These are phyloP conservation scores for Xanthorhoe spadicearia DNA, from an alignment of 2,888 invertebrate genomes.

Conservation along the genomic window DNA sequence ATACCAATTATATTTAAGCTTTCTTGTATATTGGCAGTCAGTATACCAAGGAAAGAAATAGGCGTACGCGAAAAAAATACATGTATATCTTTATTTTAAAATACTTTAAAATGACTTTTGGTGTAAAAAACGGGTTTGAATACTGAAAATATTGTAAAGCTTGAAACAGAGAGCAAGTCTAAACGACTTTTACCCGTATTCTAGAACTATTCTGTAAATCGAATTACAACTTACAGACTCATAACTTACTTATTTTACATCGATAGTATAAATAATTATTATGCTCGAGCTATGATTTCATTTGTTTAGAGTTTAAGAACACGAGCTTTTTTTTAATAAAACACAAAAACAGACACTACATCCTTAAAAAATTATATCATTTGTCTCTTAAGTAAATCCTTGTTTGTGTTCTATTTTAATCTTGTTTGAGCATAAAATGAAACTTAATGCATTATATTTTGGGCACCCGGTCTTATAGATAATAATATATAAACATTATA, in stretches of 20 bases:
- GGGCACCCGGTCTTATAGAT: constrained; percentile 7
- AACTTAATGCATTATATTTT: constrained; percentile 13
- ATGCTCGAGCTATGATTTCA: neutral
- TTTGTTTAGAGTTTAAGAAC: neutral
- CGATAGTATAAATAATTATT: neutral
- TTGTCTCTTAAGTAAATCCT: too few species aligned
- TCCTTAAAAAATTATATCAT: neutral
- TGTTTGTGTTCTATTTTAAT: constrained; percentile 4
- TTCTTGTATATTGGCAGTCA: constrained; percentile 43
- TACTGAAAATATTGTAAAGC: constrained; percentile 42
- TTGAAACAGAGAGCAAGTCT: constrained; percentile 37
- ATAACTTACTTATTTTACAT: neutral
- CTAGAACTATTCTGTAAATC: neutral
- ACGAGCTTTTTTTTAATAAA: neutral
- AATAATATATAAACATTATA: neutral
- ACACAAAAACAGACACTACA: neutral
- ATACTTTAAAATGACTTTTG: constrained; percentile 47
- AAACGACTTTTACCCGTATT: neutral
- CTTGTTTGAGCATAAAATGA: neutral
- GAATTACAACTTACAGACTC: too few species aligned
- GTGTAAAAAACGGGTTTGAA: constrained; percentile 33
- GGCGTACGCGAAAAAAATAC: constrained; percentile 38
- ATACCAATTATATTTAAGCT: constrained; percentile 38
- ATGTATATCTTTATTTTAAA: constrained; percentile 9
- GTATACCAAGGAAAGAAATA: constrained; percentile 31